A percentile compares a stretch with the other conserved stretches of the same genome.
Evolutionary conservation across 2,797 vertebrate species (phyloP).

Genomic region (Loris lydekkerianus): DNA sequence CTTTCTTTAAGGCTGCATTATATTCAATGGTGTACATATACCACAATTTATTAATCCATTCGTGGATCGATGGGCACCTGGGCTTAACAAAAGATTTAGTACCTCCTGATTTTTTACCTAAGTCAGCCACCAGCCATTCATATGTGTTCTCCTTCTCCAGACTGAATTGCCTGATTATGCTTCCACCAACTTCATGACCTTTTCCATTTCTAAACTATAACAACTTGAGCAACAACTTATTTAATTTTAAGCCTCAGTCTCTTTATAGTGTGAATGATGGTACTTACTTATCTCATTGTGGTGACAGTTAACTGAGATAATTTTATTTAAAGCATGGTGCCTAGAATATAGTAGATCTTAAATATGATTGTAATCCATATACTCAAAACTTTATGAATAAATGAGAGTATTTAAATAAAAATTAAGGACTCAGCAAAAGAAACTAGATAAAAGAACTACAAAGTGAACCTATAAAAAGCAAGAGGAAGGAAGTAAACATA

Average conservation of each 20-base stretch:
- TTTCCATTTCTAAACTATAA: constrained; percentile 6
- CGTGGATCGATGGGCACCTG: too few species aligned
- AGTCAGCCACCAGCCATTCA: not conserved
- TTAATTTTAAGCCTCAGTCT: constrained; percentile 39
- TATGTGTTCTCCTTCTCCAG: not conserved
- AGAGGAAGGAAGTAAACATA: constrained; percentile 69
- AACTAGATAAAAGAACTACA: constrained; percentile 62
- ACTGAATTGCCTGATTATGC: constrained; percentile 36
- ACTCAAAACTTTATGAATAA: constrained; percentile 43
- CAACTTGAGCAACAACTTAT: not conserved
- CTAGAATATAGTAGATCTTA: constrained; percentile 62
- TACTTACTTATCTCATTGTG: not conserved
- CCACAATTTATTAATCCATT: too few species aligned
- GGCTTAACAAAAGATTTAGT: constrained; percentile 52
- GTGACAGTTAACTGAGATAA: constrained; percentile 62
- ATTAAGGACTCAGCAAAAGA: constrained; percentile 40
- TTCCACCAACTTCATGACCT: not conserved
- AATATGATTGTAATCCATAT: constrained; percentile 38
- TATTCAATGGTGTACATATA: too few species aligned
- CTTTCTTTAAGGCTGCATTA: too few species aligned
- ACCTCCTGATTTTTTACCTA: constrained; percentile 48
- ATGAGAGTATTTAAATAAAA: constrained; percentile 65
- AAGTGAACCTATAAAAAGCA: constrained; percentile 63
- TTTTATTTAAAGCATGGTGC: constrained; percentile 42
- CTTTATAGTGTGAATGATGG: constrained; percentile 33